Evolutionary conservation across 2,113 vertebrate genomes (phyloP).

Genomic region (Taurulus bubalis): DNA sequence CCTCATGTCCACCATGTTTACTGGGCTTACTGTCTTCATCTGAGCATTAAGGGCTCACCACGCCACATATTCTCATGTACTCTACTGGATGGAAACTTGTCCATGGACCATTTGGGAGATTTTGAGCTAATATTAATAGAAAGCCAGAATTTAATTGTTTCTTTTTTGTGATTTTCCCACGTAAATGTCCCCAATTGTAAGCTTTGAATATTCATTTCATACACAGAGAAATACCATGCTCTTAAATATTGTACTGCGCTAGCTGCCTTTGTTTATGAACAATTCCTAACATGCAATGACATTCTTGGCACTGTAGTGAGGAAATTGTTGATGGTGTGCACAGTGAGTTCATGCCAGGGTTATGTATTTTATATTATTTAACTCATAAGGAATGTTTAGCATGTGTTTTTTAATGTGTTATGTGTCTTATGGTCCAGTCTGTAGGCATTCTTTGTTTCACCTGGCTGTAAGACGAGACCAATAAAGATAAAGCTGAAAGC

Average conservation of each 20-base stretch:
- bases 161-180: not conserved
- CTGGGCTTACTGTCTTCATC: constrained; percentile 63
- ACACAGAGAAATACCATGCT: not conserved
- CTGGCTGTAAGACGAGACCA: constrained; percentile 4
- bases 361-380: constrained; percentile 40
- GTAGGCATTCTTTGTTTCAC: constrained; percentile 7
- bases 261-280: not conserved
- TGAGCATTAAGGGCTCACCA: constrained; percentile 61
- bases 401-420: constrained; percentile 38
- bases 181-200: not conserved
- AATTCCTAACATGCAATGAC: not conserved
- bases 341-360: constrained; percentile 13
- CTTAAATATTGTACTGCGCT: not conserved
- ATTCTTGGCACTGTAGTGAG: not conserved
- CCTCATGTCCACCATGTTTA: constrained; percentile 66
- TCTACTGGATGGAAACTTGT: constrained; percentile 31
- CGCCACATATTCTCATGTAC: constrained; percentile 37
- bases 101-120: constrained; percentile 36
- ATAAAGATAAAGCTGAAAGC: constrained; percentile 6
- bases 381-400: constrained; percentile 11
- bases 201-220: not conserved
- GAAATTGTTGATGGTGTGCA: not conserved
- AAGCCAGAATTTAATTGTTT: not conserved
- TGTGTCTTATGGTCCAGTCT: constrained; percentile 12
- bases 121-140: constrained; percentile 14